Evolutionary conservation across 2,113 vertebrate species (phyloP).

Genomic region (Ptilonorhynchus violaceus): DNA sequence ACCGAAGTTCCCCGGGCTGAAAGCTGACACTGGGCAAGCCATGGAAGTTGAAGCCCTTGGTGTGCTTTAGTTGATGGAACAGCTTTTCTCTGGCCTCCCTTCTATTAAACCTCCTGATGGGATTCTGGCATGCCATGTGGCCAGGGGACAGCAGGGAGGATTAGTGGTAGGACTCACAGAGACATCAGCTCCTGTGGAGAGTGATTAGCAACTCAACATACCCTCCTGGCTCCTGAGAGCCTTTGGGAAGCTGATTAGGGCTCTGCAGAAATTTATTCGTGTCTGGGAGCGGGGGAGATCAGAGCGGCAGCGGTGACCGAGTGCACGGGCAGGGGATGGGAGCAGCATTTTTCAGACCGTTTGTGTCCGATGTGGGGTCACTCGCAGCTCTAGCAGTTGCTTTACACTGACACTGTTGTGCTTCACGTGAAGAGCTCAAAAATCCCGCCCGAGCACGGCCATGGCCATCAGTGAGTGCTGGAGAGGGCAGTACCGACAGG

Average conservation of each 20-base stretch:
- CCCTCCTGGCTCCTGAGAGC: neutral
- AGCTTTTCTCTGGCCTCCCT: neutral
- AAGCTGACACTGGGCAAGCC: neutral
- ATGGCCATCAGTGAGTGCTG: neutral
- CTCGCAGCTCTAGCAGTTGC: neutral
- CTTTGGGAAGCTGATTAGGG: neutral
- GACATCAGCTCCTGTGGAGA: neutral
- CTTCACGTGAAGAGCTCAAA: neutral
- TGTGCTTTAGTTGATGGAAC: neutral
- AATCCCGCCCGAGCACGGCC: rapidly evolving
- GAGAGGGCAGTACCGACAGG: neutral
- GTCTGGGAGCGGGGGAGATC: neutral
- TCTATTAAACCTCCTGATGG: neutral
- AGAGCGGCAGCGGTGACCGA: rapidly evolving
- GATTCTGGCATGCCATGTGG: neutral
- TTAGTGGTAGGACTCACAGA: neutral
- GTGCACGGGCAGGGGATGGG: neutral
- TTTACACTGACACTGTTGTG: neutral
- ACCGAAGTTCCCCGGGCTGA: neutral
- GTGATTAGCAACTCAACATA: neutral
- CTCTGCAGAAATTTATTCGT: neutral
- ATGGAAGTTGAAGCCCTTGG: neutral
- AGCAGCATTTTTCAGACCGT: neutral
- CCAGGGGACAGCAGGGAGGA: neutral
- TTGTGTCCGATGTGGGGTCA: neutral